Percentiles rank a stretch among this genome's conserved stretches.
These are phyloP conservation scores for Chrysaora quinquecirrha DNA, from an alignment of 30 jellyfish, hydroid and myxozoan species.

Conservation along the genomic window DNA sequence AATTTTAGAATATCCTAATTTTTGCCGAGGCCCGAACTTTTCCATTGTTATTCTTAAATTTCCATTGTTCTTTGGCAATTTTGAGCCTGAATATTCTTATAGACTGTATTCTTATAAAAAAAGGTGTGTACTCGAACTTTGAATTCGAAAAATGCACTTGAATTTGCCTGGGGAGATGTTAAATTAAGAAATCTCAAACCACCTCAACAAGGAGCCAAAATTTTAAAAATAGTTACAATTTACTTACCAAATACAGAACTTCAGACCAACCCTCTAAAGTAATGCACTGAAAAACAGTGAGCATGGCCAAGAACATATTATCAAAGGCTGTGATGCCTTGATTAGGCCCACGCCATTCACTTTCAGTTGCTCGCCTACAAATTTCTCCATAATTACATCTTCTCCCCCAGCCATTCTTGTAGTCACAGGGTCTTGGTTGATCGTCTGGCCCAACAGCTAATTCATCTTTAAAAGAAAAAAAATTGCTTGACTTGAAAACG, in stretches of 20 bases:
- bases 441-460: slow-evolving; percentile 48
- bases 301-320: slow-evolving; percentile 89
- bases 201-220: no score
- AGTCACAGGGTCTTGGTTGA: slow-evolving; percentile 84
- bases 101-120: no score
- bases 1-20: no score
- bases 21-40: no score
- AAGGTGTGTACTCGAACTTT: no score
- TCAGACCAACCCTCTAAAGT: slow-evolving; percentile 99
- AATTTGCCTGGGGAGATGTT: no score
- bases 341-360: slow-evolving; percentile 95
- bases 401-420: slow-evolving; percentile 92
- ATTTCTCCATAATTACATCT: slow-evolving; percentile 74
- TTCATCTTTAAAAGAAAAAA: slow-evolving; percentile 2
- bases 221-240: no score
- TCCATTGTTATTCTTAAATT: no score
- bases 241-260: slow-evolving; percentile 79
- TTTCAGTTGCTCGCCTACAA: slow-evolving; percentile 74
- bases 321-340: slow-evolving; percentile 95
- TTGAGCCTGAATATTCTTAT: no score
- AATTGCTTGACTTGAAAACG: not conserved
- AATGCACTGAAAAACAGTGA: slow-evolving; percentile 96
- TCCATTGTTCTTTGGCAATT: no score
- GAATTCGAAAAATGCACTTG: no score
- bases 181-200: no score